phyloP scores from a whole-genome alignment of 1,140 invertebrate genomes.

The Chrysoperla carnea region DNA sequence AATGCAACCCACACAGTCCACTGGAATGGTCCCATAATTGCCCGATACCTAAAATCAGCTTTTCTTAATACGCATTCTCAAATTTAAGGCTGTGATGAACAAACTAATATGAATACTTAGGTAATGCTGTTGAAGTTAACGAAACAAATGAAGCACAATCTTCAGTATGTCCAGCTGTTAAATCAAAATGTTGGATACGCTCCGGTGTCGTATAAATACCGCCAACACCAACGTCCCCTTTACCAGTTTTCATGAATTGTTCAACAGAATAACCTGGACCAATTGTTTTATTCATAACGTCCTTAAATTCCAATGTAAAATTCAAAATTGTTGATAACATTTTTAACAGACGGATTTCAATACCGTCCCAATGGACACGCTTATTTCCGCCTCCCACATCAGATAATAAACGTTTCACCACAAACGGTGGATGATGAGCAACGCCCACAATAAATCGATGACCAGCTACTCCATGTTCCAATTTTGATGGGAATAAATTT shows the following conservation, averaged over 20 bases:
- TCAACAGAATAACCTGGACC: slow-evolving; percentile 34
- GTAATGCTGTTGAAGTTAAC: slow-evolving; percentile 49
- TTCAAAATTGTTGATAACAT: slow-evolving; percentile 40
- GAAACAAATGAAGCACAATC: slow-evolving; percentile 61
- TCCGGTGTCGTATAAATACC: slow-evolving; percentile 44
- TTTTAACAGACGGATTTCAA: slow-evolving; percentile 42
- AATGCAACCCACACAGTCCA: slow-evolving; percentile 56
- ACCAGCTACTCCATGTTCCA: slow-evolving; percentile 44
- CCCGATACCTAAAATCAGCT: slow-evolving; percentile 37
- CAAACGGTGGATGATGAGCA: slow-evolving; percentile 47
- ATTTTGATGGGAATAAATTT: slow-evolving; percentile 46
- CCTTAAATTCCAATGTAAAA: slow-evolving; percentile 45
- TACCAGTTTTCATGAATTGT: slow-evolving; percentile 23
- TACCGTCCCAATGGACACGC: slow-evolving; percentile 39
- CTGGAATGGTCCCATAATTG: slow-evolving; percentile 63
- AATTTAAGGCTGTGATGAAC: slow-evolving; percentile 1
- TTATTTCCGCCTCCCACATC: slow-evolving; percentile 21
- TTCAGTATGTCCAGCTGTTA: slow-evolving; percentile 37
- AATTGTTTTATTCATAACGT: slow-evolving; percentile 20
- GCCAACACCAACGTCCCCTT: slow-evolving; percentile 41
- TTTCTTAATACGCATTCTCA: background rate
- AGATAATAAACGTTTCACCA: slow-evolving; percentile 33
- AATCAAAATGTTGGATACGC: slow-evolving; percentile 29
- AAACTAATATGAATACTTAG: slow-evolving; percentile 40
- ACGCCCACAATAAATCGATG: slow-evolving; percentile 45